phyloP scores from a whole-genome alignment of 2,113 vertebrate genomes.

The Lichenostomus cassidix region DNA sequence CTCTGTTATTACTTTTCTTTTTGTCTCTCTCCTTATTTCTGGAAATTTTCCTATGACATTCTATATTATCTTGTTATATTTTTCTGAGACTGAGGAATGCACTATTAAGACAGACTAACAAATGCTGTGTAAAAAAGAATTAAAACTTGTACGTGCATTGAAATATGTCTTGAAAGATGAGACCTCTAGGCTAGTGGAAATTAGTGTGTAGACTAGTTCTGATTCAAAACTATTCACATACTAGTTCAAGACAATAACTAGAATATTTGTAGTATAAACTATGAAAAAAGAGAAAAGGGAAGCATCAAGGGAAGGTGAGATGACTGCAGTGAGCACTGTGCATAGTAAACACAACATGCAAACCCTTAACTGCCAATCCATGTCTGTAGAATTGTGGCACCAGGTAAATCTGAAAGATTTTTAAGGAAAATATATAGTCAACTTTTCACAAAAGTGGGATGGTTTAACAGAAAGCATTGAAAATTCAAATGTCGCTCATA shows the following conservation, averaged over 20 bases:
- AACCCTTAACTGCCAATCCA: accelerated
- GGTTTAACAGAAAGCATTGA: neutral
- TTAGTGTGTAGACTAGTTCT: neutral
- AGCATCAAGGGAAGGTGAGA: neutral
- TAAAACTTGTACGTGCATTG: neutral
- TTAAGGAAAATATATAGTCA: neutral
- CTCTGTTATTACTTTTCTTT: neutral
- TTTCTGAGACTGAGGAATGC: neutral
- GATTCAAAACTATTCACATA: neutral
- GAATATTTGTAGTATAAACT: neutral
- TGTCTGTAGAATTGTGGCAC: neutral
- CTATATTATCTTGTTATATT: neutral
- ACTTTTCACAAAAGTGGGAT: neutral
- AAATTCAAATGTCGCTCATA: neutral
- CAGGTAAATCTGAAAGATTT: neutral
- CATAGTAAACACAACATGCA: neutral
- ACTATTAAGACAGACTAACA: neutral
- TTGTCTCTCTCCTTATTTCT: neutral
- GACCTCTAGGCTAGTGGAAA: neutral
- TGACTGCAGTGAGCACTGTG: neutral
- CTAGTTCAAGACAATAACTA: neutral
- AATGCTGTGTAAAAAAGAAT: neutral
- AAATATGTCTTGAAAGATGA: neutral
- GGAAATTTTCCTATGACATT: neutral
- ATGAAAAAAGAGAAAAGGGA: neutral